phyloP scores from a whole-genome alignment of 2,888 invertebrate species.

The Hoplodrina blanda region DNA sequence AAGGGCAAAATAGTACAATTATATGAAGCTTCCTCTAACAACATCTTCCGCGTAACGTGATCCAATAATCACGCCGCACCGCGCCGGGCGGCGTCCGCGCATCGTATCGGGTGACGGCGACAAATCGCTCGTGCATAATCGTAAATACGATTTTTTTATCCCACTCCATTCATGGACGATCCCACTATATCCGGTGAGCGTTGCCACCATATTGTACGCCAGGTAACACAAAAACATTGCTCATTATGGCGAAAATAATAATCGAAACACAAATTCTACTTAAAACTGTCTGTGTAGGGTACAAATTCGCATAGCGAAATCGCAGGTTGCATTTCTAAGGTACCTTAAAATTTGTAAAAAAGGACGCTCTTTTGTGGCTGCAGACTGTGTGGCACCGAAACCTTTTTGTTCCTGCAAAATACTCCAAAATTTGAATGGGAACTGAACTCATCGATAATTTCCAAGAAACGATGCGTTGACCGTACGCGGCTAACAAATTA shows the following conservation, averaged over 20 bases:
- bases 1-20: conserved; percentile 61
- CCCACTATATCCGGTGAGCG: conserved; percentile 85
- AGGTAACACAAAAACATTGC: conserved; percentile 82
- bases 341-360: conserved; percentile 81
- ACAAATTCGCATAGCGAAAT: conserved; percentile 65
- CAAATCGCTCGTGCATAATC: conserved; percentile 89
- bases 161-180: conserved; percentile 78
- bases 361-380: conserved; percentile 84
- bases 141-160: conserved; percentile 86
- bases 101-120: conserved; percentile 85
- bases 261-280: conserved; percentile 66
- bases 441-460: conserved; percentile 78
- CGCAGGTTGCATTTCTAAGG: conserved; percentile 84
- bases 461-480: conserved; percentile 78
- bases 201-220: conserved; percentile 82
- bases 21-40: conserved; percentile 68
- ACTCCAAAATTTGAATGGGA: conserved; percentile 75
- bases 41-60: conserved; percentile 81
- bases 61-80: conserved; percentile 81
- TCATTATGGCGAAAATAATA: conserved; percentile 76
- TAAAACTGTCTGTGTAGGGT: conserved; percentile 68
- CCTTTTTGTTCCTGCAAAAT: conserved; percentile 85
- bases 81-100: conserved; percentile 73
- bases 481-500: conserved; percentile 54
- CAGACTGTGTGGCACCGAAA: conserved; percentile 89